phyloP scores from a whole-genome alignment of 2,113 vertebrate genomes.

The Osmerus eperlanus region DNA sequence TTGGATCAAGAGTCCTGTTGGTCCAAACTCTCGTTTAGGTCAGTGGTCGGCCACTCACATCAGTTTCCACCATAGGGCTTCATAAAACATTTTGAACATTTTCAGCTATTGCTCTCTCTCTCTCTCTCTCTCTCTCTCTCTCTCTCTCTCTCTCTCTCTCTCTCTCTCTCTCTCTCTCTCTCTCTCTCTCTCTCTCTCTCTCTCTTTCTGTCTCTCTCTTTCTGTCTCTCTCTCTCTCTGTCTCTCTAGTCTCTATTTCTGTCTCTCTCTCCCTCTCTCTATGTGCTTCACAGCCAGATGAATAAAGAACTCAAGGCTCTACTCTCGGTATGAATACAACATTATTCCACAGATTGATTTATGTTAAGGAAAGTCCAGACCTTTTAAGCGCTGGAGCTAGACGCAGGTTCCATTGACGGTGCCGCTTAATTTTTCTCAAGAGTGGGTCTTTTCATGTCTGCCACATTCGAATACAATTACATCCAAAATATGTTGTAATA shows the following conservation, averaged over 20 bases:
- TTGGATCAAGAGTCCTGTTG: constrained; percentile 7
- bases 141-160: not conserved
- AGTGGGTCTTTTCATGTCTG: constrained; percentile 21
- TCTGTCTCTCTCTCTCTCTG: not conserved
- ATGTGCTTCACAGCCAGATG: constrained; percentile 37
- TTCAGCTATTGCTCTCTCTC: not conserved
- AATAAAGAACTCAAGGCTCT: constrained; percentile 41
- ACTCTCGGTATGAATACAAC: constrained; percentile 28
- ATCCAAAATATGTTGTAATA: constrained; percentile 25
- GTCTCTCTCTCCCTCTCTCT: not conserved
- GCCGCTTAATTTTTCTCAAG: constrained; percentile 14
- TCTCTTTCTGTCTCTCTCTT: constrained; percentile 17
- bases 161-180: not conserved
- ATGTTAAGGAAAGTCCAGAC: constrained; percentile 42
- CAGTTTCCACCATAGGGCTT: constrained; percentile 14
- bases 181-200: constrained; percentile 3
- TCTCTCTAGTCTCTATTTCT: constrained; percentile 4
- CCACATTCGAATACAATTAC: constrained; percentile 37
- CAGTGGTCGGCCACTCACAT: constrained; percentile 23
- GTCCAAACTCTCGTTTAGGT: not conserved
- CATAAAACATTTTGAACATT: constrained; percentile 29
- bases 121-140: constrained; percentile 22
- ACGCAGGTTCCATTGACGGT: constrained; percentile 31
- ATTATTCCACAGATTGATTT: constrained; percentile 52
- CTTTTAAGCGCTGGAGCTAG: constrained; percentile 33